A percentile compares a stretch with the other conserved stretches of the same genome.
phyloP scores from a whole-genome alignment of 2,797 vertebrate genomes.

The Danio tinwini region DNA sequence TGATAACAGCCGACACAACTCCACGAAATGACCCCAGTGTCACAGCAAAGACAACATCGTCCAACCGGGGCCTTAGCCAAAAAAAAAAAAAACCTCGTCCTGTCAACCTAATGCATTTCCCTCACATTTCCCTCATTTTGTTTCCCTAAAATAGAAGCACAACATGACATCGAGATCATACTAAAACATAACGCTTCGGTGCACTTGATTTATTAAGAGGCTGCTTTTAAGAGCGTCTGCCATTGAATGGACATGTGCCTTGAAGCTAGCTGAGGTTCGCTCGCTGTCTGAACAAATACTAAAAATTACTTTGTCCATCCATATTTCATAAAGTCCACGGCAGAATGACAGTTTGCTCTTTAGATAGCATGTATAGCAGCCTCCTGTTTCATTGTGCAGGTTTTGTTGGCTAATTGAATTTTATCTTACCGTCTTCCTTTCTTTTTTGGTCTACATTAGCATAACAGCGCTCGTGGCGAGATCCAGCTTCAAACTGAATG shows the following conservation, averaged over 20 bases:
- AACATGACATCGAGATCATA: slow-evolving; percentile 55
- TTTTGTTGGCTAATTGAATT: slow-evolving; percentile 44
- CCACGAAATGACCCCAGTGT: slow-evolving; percentile 66
- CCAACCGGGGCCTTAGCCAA: slow-evolving; percentile 65
- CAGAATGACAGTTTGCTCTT: slow-evolving; percentile 33
- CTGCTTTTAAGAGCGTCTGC: slow-evolving; percentile 32
- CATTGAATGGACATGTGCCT: slow-evolving; percentile 24
- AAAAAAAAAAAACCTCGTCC: slow-evolving; percentile 51
- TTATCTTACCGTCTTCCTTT: slow-evolving; percentile 33
- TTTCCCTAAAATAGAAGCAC: slow-evolving; percentile 56
- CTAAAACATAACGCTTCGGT: slow-evolving; percentile 57
- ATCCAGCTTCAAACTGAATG: slow-evolving; percentile 25
- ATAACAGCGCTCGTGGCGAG: slow-evolving; percentile 27
- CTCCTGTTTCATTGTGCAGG: slow-evolving; percentile 30
- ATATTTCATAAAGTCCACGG: slow-evolving; percentile 22
- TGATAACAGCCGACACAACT: slow-evolving; percentile 69
- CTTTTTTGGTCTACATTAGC: slow-evolving; percentile 34
- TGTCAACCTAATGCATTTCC: slow-evolving; percentile 73
- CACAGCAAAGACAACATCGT: slow-evolving; percentile 58
- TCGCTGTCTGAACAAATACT: slow-evolving; percentile 27
- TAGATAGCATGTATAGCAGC: slow-evolving; percentile 16
- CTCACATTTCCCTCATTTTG: slow-evolving; percentile 58
- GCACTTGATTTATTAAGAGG: slow-evolving; percentile 57
- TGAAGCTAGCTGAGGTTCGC: slow-evolving; percentile 20
- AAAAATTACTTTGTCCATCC: slow-evolving; percentile 19